Evolutionary conservation across 2,797 vertebrate species (phyloP).

Genomic region (Rhyacichthys aspro): DNA sequence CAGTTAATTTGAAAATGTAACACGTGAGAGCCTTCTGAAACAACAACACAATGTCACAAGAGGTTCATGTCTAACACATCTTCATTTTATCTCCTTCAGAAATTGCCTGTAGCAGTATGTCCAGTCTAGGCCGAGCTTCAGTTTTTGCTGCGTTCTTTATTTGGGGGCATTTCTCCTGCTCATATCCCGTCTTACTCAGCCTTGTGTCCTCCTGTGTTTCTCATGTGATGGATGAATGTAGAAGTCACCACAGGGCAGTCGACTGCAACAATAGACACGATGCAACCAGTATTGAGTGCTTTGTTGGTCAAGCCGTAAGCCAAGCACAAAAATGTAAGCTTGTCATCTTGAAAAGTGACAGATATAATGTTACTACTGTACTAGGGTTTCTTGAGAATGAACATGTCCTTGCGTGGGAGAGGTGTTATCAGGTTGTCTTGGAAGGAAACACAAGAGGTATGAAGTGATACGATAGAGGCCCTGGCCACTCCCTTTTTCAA

Average conservation of each 20-base stretch:
- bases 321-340: background rate
- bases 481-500: background rate
- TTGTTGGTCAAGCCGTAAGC: background rate
- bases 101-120: background rate
- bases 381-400: background rate
- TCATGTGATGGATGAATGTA: conserved; percentile 10
- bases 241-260: background rate
- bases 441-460: background rate
- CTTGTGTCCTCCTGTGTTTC: conserved; percentile 2
- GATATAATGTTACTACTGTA: conserved; percentile 1
- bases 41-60: background rate
- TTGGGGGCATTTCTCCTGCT: background rate
- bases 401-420: background rate
- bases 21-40: background rate
- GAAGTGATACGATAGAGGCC: background rate
- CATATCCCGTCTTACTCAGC: background rate
- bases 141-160: background rate
- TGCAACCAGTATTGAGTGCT: background rate
- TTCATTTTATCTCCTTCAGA: background rate
- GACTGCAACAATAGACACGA: background rate
- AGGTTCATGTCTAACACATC: background rate
- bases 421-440: background rate
- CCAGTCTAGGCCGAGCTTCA: background rate
- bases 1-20: background rate
- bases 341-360: background rate